Evolutionary conservation across 2,113 vertebrate genomes (phyloP), one percentile per base, ranked within the genome.

Genomic region (Seriola dumerili): DNA sequence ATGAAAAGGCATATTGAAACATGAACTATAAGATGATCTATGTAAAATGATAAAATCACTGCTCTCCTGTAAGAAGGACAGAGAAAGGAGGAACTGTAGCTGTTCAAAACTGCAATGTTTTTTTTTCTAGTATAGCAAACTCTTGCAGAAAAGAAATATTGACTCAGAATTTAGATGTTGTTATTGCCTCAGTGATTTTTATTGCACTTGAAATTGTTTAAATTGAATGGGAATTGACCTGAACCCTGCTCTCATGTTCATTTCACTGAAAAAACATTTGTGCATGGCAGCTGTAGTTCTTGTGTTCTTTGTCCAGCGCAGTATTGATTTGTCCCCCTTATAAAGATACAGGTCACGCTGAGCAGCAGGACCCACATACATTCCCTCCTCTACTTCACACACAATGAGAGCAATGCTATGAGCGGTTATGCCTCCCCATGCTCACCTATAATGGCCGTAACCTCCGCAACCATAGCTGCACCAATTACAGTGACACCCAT

Each of bases 281-380:
- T 91, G 76, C 74, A 13, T 46, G 62, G 78, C 69, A 62, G 80
- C 69, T 57, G 61, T 48, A 65, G 69, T 81, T 77, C 44, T 64
- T 55, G 78, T 84, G 74, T 80, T 90, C 77, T 84, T 85, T 82
- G 75, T 90, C 75, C 78, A 34, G 80, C 61, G 38, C 82, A 23
- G 54, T 94, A 95, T 95, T 90, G 95, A 95, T 95, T 91, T 81
- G 85, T 79, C 84, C 75, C 52, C 62, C 87, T 94, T 92, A 94
- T 96, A 94, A 93, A 88, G 85, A 94, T 91, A 90, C 94, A 88
- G 89, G 91, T 91, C 91, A 92, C 88, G 86, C 65, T 64, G 71
- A 84, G 58, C 78, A 67, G 80, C 77, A 32, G 78, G 83, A 83
- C 86, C 85, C 87, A 77, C 81, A 69, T 78, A 81, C 81, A 58